Evolutionary conservation across 1,140 invertebrate species (phyloP).

Genomic region (Ladona fulva): DNA sequence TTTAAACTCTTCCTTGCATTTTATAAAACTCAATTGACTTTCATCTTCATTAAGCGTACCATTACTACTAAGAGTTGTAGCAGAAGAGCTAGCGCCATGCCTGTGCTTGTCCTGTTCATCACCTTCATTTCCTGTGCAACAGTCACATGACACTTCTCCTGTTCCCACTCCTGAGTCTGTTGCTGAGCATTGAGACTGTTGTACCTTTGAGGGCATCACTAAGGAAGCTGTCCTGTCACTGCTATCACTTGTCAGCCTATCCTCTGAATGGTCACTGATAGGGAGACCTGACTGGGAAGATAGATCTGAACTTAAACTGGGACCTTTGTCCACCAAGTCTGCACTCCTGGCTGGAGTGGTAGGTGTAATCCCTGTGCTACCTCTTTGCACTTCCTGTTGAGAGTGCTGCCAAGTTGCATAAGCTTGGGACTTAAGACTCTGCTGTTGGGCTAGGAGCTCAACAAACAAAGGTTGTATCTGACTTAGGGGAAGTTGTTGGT

Average conservation of each 20-base stretch:
- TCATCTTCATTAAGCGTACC: not conserved
- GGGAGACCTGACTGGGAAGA: not conserved
- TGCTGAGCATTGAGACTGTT: not conserved
- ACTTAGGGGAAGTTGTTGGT: not conserved
- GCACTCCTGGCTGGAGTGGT: not conserved
- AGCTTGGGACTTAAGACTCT: not conserved
- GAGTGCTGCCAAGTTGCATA: not conserved
- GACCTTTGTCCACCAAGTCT: not conserved
- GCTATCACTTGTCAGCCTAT: not conserved
- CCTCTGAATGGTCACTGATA: not conserved
- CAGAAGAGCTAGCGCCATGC: not conserved
- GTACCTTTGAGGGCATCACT: not conserved
- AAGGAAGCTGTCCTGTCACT: not conserved
- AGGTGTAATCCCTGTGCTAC: not conserved
- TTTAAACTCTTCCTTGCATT: constrained; percentile 83
- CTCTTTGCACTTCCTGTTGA: not conserved
- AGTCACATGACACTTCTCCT: constrained; percentile 24
- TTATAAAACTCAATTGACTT: constrained; percentile 52
- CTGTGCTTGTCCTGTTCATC: constrained; percentile 19
- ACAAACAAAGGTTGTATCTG: not conserved
- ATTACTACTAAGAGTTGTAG: not conserved
- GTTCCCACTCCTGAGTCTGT: constrained; percentile 11
- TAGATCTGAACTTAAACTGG: not conserved
- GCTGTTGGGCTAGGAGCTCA: not conserved
- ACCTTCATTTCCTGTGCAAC: constrained; percentile 21